Conservation (phyloP, 1,140 invertebrate genomes). For the Cyphomyrmex costatus region DNA sequence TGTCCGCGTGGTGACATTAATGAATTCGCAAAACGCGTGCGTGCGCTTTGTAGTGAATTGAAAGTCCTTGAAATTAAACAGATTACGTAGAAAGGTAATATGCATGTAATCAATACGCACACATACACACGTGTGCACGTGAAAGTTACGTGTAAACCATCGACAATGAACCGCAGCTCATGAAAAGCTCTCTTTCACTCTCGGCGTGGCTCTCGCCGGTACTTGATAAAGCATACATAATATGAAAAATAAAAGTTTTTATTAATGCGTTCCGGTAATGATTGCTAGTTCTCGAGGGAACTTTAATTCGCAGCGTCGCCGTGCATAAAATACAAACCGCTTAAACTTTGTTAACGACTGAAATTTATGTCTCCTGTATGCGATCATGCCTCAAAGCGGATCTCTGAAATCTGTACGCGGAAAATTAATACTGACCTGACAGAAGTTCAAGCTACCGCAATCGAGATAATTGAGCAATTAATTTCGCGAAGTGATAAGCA, state of each 20-base stretch:
- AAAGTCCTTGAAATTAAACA: constrained; percentile 61
- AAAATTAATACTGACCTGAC: constrained; percentile 44
- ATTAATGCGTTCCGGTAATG: constrained; percentile 55
- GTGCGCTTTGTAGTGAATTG: constrained; percentile 15
- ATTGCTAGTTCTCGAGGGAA: constrained; percentile 13
- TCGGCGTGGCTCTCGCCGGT: not conserved
- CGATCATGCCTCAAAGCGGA: not conserved
- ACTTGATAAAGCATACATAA: constrained; percentile 50
- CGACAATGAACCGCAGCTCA: constrained; percentile 43
- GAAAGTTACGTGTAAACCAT: constrained; percentile 47
- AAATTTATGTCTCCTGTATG: constrained; percentile 44
- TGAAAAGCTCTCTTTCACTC: constrained; percentile 57
- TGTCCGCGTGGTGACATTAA: not conserved
- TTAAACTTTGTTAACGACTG: constrained; percentile 40
- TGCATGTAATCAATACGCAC: constrained; percentile 67
- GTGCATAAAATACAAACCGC: constrained; percentile 38
- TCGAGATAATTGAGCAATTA: constrained; percentile 52
- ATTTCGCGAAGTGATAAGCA: constrained; percentile 33
- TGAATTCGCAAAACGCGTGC: constrained; percentile 15
- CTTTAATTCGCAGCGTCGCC: constrained; percentile 33
- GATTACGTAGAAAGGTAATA: constrained; percentile 66
- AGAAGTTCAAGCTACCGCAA: constrained; percentile 34
- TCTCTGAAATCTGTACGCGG: constrained; percentile 16
- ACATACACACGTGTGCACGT: not conserved
- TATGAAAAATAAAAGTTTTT: constrained; percentile 61